Base-by-base conservation (phyloP, 1,140 invertebrate species). In the Euwallacea fornicatus region DNA sequence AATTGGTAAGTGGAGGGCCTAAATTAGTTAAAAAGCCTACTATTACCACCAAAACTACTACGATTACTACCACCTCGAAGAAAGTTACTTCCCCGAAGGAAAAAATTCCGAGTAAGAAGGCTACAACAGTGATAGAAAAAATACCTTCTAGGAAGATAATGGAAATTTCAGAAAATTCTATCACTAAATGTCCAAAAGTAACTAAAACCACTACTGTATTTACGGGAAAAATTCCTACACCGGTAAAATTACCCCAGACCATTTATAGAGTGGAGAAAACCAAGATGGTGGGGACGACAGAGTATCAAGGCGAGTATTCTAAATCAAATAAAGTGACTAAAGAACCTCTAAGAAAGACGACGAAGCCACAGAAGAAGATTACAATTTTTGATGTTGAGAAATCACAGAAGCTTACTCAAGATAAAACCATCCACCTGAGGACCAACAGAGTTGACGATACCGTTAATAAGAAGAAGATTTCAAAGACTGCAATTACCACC, bases 361-460 rank as follows among this genome's bases (percentile, higher is more conserved):
- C 11, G 16, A 72, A 65, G 59, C 60, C 64, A 21, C 21, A 21
- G 10, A 60, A 13, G 6, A 73, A 69, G 60, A 69, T 13, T 0
- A 63, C 69, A 46, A 46, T 76, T 62, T 60, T 69, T 54, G 71
- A 76, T 47, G 64, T 77, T 11, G 76, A 75, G 15, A 69, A 62
- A 9, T 56, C 69, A 11, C 55, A 73, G 42, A 62, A 72, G 44
- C 33, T 47, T 10, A 73, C 67, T 58, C 73, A 77, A 56, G 70
- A 76, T 50, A 75, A 72, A n/a, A 53, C 58, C 9, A 33, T 75
- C 59, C 75, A 74, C 47, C 59, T 77, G 7, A 73, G 75, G 69
- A 74, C 76, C 8, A 70, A 76, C 53, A 67, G 75, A 54, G 70
- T 77, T 42, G 76, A 76, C 55, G 75, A 77, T n/a, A 76, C 66